Conservation (phyloP, 2,797 vertebrate genomes). For the Picus viridis region DNA sequence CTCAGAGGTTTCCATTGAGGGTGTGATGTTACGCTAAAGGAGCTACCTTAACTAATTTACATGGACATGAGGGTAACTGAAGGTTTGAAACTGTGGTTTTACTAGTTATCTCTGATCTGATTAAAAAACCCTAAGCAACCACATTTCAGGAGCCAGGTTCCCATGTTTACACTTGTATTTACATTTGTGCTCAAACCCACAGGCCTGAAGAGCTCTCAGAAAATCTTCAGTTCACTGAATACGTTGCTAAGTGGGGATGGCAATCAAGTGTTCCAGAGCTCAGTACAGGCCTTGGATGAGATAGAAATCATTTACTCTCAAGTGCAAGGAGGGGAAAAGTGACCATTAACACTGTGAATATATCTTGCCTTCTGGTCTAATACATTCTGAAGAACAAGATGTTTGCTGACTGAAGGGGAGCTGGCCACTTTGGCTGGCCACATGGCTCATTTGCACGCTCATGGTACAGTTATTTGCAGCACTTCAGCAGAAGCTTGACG, state of each 20-base stretch:
- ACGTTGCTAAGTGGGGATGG: not conserved
- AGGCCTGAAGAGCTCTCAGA: constrained; percentile 47
- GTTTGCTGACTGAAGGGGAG: not conserved
- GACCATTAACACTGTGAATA: not conserved
- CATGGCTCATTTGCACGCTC: not conserved
- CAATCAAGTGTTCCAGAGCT: not conserved
- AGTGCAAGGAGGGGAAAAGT: not conserved
- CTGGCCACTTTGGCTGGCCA: not conserved
- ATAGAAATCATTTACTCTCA: not conserved
- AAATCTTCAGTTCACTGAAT: constrained; percentile 30
- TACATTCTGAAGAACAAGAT: not conserved
- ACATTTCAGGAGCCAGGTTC: not conserved
- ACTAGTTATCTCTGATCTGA: not conserved
- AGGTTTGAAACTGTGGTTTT: not conserved
- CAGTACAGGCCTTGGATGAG: not conserved
- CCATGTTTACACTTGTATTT: constrained; percentile 45
- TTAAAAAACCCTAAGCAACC: constrained; percentile 41
- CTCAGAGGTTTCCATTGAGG: not conserved
- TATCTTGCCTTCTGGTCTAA: not conserved
- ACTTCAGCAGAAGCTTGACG: not conserved
- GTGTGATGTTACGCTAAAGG: not conserved
- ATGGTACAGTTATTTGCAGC: not conserved
- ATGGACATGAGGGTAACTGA: not conserved
- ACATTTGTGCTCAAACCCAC: constrained; percentile 52
- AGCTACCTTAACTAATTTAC: not conserved